These are phyloP conservation scores for Trematocara stigmaticum DNA, from an alignment of 2,113 vertebrate genomes.

Conservation along the genomic window DNA sequence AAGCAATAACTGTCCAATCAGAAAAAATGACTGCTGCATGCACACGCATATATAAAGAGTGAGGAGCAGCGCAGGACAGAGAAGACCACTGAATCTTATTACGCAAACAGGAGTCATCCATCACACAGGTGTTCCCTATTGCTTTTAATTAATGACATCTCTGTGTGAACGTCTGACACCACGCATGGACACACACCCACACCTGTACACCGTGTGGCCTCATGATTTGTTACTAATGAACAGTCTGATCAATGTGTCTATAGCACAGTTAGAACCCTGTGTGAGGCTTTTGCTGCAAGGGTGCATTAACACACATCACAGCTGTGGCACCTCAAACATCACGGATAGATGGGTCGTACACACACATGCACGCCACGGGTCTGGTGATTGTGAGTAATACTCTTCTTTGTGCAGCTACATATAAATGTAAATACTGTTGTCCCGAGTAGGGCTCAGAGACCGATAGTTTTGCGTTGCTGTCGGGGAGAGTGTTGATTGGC, in stretches of 20 bases:
- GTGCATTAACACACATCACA: not conserved
- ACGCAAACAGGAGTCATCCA: slow-evolving; percentile 53
- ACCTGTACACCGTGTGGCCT: slow-evolving; percentile 22
- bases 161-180: not conserved
- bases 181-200: not conserved
- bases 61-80: not conserved
- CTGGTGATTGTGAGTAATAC: slow-evolving; percentile 33
- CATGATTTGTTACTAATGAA: slow-evolving; percentile 64
- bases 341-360: slow-evolving; percentile 15
- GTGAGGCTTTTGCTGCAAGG: not conserved
- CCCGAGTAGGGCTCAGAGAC: slow-evolving; percentile 47
- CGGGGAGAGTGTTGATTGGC: slow-evolving; percentile 37
- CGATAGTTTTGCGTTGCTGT: slow-evolving; percentile 53
- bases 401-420: slow-evolving; percentile 46
- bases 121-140: slow-evolving; percentile 62
- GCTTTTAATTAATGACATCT: slow-evolving; percentile 63
- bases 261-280: slow-evolving; percentile 10
- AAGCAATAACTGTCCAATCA: slow-evolving; percentile 35
- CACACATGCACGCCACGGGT: not conserved
- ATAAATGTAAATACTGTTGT: slow-evolving; percentile 63
- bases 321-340: not conserved
- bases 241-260: slow-evolving; percentile 50
- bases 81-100: slow-evolving; percentile 40
- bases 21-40: not conserved
- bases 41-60: not conserved